Evolutionary conservation across 2,113 vertebrate species (phyloP).

Genomic region (Ascaphus truei): DNA sequence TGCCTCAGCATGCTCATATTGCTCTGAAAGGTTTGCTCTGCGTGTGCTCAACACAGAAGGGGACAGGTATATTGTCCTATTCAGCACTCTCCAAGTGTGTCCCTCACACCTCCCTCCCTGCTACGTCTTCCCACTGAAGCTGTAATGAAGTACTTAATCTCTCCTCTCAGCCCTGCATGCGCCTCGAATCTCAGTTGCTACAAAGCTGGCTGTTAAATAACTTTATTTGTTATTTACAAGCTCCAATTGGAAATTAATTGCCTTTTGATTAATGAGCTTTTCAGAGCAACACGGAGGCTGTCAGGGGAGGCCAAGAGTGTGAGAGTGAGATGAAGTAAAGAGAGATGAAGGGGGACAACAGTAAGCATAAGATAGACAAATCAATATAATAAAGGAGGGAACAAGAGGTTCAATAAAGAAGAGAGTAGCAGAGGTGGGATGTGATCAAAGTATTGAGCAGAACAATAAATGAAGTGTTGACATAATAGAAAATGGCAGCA

Average conservation of each 20-base stretch:
- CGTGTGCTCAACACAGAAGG: background rate
- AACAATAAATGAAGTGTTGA: background rate
- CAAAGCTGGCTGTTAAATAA: conserved; percentile 26
- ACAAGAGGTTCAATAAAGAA: background rate
- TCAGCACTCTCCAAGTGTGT: background rate
- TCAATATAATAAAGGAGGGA: conserved; percentile 5
- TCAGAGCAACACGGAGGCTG: conserved; percentile 18
- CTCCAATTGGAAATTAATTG: conserved; percentile 30
- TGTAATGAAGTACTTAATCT: conserved; percentile 34
- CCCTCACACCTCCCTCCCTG: background rate
- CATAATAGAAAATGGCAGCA: background rate
- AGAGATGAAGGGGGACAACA: conserved; percentile 21
- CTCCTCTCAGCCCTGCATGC: background rate
- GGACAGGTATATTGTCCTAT: background rate
- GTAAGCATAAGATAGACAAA: conserved; percentile 9
- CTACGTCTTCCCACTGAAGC: background rate
- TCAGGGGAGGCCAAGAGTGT: background rate
- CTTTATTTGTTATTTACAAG: conserved; percentile 34
- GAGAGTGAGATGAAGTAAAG: conserved; percentile 9
- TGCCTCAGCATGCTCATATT: too few relatives aligned
- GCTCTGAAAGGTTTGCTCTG: too few relatives aligned
- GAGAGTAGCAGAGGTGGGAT: background rate
- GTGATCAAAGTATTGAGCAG: background rate
- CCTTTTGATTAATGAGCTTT: conserved; percentile 32
- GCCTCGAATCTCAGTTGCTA: background rate